Evolutionary conservation across 2,113 vertebrate genomes (phyloP), one percentile per base, ranked within the genome.

Genomic region (Hiodon tergisus): DNA sequence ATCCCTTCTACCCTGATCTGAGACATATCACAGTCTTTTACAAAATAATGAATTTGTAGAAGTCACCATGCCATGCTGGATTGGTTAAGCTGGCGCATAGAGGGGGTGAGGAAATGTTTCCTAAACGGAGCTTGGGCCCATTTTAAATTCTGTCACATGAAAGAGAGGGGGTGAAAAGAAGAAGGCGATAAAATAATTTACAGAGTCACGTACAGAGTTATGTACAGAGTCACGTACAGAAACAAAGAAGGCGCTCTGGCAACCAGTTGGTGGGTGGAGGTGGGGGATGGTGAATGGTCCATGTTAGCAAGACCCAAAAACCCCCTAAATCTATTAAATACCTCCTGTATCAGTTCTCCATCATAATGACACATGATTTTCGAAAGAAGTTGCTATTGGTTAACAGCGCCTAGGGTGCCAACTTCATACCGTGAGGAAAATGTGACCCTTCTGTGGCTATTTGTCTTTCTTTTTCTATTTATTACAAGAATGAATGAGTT

Each of bases 381-480:
- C 88, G 87, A 89, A 90, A 90, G 91, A 89, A 91, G 89, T 89
- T 90, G 90, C 89, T 90, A 91, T 92, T 93, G 88, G 90, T 91
- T 92, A 92, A 89, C 85, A 88, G 87, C 85, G 88, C 88, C 88
- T 89, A 83, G 90, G 89, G 91, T 89, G 85, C 87, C 84, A 87
- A 88, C 86, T 89, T 89, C 89, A 90, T 87, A 87, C 90, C 87
- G 91, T 87, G 89, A 92, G 87, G 91, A 92, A 91, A 93, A 93
- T 86, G 88, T 31, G 31, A 31, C 31, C 31, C 31, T 31, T 31
- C 31, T 91, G 88, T 89, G 89, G 91, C 92, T 91, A 95, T 94
- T 93, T 92, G 91, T 94, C 92, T 93, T 91, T 92, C 89, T 90
- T 93, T 90, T 93, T 92, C 91, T 91, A 91, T 93, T 93, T 91